Evolutionary conservation across 2,113 vertebrate species (phyloP).

Genomic region (Prunella fulvescens): DNA sequence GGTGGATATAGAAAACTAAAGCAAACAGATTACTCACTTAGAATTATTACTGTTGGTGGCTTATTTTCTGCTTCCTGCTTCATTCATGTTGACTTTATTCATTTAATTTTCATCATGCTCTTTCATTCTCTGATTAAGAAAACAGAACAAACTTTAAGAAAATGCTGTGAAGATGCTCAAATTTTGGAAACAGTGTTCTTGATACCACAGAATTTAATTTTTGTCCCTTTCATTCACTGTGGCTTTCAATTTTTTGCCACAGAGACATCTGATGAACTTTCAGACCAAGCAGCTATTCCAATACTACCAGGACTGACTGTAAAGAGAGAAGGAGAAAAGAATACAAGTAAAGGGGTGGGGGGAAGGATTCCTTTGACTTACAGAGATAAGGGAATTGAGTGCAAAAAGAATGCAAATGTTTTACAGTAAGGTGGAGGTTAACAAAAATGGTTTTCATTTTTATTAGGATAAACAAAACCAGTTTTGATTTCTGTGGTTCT

Average conservation of each 20-base stretch:
- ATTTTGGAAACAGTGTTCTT: not conserved
- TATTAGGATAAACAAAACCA: not conserved
- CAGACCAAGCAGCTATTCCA: not conserved
- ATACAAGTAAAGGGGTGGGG: fast-evolving
- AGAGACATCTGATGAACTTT: not conserved
- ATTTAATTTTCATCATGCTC: not conserved
- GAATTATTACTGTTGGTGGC: not conserved
- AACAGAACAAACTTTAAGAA: not conserved
- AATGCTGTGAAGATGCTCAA: not conserved
- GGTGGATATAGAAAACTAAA: not conserved
- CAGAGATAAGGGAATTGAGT: not conserved
- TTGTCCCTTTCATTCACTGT: not conserved
- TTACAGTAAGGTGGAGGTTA: not conserved
- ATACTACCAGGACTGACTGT: not conserved
- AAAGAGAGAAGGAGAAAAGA: not conserved
- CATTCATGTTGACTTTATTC: not conserved
- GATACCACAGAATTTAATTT: not conserved
- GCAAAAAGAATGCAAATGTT: not conserved
- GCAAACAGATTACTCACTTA: constrained; percentile 10
- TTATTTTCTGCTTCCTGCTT: constrained; percentile 18
- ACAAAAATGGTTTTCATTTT: not conserved
- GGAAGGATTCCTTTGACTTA: not conserved
- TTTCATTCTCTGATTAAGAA: not conserved
- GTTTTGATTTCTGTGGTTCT: not conserved
- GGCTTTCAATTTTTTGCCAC: not conserved